Evolutionary conservation across 2,113 vertebrate species (phyloP), one percentile per base, ranked within the genome.

Genomic region (Limanda limanda): DNA sequence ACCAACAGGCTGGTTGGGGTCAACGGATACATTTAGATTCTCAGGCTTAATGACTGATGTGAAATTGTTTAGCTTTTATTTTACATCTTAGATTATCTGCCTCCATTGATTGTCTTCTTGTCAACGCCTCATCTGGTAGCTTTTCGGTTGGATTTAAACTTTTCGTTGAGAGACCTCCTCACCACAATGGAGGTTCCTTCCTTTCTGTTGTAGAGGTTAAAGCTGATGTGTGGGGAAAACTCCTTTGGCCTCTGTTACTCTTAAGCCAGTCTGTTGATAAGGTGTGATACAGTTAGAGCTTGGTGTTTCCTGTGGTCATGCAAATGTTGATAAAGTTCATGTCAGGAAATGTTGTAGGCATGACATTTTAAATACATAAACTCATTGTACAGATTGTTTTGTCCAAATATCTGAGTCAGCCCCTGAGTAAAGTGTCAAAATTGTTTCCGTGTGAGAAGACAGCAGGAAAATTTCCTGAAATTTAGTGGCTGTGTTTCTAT

Each of bases 121-220:
- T 67, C 55, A 73, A 45, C 51, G 68, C 47, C n/a, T 59, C 45
- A 27, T 81, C 88, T 86, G 78, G 78, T 76, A 76, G 70, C 40
- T 20, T 80, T 27, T 71, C n/a, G 0, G 81, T 80, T 87, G 56
- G 35, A 78, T 85, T 81, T 59, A 59, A 55, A 81, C 74, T 75
- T 62, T 63, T 77, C 71, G 78, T 59, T 83, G 60, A 79, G 66
- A 74, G 78, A 64, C 68, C 75, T 74, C 71, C 81, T 74, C 79
- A 79, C 83, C 85, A 89, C 84, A 88, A 74, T 79, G 74, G 82
- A 81, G 71, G 83, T 91, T 92, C 84, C 89, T 92, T 88, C 89
- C 81, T 91, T 56, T 77, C 24, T 11, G 69, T 74, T 70, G 64
- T 52, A 54, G 59, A 72, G 76, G 68, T 82, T 25, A 68, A 66